Evolutionary conservation across 2,113 vertebrate species (phyloP), one percentile per base, ranked within the genome.

Genomic region (Channa argus): DNA sequence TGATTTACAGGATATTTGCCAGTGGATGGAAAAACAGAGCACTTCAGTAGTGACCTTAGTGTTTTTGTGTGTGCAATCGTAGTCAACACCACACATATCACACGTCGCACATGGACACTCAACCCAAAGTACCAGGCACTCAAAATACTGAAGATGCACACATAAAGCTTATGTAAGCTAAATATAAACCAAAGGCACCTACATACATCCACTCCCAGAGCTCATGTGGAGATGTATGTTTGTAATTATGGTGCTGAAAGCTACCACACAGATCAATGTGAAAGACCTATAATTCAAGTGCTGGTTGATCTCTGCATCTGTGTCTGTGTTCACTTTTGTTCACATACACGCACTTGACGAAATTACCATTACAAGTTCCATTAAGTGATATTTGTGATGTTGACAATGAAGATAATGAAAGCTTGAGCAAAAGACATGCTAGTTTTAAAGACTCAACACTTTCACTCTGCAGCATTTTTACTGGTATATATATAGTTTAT

Each of bases 271-370:
- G 11, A 51, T 46, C 34, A 39, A 14, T 66, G 54, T 66, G 71
- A 75, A 55, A 67, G 65, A 74, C 37, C 60, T 59, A 53, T 72
- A 50, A 80, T 71, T 71, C 37, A 6, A 49, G 24, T 2, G 4
- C 50, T n/a, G n/a, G 51, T 33, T 47, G 52, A 36, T 72, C 12
- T 68, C 62, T 70, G 71, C 63, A 75, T 56, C 68, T 74, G 51
- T 14, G 64, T 36, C 43, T 51, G 49, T 44, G 50, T 7, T 24
- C 24, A 24, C 24, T 24, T 24, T 24, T 24, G 24, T 24, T 24
- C 24, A 24, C 24, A 24, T 24, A 1, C 14, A 7, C 34, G 14
- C n/a, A 41, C 24, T 3, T 39, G 0, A 4, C 1, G 24, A 24
- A 24, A 24, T 24, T 24, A 24, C 24, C 24, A 24, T 24, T 24